Conservation (phyloP, 2,888 invertebrate species). For the Tachina grossa region DNA sequence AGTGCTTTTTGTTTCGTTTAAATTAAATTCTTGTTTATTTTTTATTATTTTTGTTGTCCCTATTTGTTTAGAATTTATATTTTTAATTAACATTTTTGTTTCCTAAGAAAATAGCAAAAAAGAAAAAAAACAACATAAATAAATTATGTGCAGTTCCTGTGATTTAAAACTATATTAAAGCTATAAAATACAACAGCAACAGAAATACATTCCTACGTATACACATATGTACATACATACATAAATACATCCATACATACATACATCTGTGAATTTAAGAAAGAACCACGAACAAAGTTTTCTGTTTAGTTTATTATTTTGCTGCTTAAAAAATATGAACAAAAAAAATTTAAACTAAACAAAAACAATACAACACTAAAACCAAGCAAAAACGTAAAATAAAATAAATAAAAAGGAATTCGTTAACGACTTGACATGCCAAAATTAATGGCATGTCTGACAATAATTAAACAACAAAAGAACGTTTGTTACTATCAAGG, state of each 20-base stretch:
- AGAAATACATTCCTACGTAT: background rate
- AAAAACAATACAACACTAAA: conserved; percentile 45
- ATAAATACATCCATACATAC: no score
- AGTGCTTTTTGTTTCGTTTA: background rate
- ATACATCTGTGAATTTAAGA: no score
- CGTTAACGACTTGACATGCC: conserved; percentile 82
- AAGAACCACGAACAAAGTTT: conserved; percentile 31
- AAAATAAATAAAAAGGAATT: conserved; percentile 77
- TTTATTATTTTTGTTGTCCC: conserved; percentile 12
- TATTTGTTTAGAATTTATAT: background rate
- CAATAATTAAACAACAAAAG: conserved; percentile 81
- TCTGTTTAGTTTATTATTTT: conserved; percentile 47
- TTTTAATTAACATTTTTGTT: conserved; percentile 55
- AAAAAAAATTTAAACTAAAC: conserved; percentile 44
- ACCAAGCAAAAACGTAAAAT: conserved; percentile 50
- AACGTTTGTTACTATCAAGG: conserved; percentile 69
- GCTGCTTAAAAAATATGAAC: conserved; percentile 36
- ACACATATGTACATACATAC: no score
- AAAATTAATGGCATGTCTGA: conserved; percentile 82
- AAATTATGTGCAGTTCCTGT: conserved; percentile 58
- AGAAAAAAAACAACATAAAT: conserved; percentile 32
- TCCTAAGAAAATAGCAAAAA: conserved; percentile 43
- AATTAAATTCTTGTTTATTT: background rate
- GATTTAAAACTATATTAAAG: conserved; percentile 64
- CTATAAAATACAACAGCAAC: conserved; percentile 45